phyloP scores from a whole-genome alignment of 2,113 vertebrate genomes.

The Hiodon alosoides region DNA sequence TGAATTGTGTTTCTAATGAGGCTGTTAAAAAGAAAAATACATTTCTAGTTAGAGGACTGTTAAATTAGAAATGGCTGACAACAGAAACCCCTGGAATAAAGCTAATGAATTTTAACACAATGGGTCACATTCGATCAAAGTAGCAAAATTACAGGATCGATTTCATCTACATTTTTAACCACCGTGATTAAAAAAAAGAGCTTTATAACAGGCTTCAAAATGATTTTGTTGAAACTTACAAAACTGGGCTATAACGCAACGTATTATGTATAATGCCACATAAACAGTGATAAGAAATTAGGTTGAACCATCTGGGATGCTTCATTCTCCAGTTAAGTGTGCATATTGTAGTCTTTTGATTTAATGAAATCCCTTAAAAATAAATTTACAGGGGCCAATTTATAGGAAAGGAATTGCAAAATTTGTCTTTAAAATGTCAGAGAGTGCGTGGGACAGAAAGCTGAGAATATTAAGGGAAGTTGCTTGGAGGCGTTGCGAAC shows the following conservation, averaged over 20 bases:
- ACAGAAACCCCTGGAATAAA: conserved; percentile 23
- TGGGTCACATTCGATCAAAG: conserved; percentile 19
- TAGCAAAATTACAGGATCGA: conserved; percentile 12
- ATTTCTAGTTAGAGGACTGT: conserved; percentile 26
- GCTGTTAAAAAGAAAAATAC: conserved; percentile 27
- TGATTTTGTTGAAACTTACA: no score
- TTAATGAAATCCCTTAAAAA: no score
- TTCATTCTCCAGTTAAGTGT: no score
- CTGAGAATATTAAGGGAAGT: conserved; percentile 10
- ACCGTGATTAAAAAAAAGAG: conserved; percentile 1
- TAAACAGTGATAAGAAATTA: no score
- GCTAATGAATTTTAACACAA: conserved; percentile 24
- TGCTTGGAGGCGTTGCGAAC: conserved; percentile 12
- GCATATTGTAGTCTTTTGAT: no score
- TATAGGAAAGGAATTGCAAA: not conserved
- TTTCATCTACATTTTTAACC: not conserved
- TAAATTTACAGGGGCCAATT: not conserved
- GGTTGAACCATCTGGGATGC: no score
- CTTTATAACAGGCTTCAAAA: no score
- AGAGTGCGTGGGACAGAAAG: not conserved
- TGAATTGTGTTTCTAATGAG: conserved; percentile 32
- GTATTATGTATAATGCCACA: no score
- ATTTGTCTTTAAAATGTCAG: conserved; percentile 12
- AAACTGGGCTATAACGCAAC: no score
- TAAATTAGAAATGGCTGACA: conserved; percentile 31